Evolutionary conservation across 2,797 vertebrate species (phyloP).

Genomic region (Gymnopithys bicolor): DNA sequence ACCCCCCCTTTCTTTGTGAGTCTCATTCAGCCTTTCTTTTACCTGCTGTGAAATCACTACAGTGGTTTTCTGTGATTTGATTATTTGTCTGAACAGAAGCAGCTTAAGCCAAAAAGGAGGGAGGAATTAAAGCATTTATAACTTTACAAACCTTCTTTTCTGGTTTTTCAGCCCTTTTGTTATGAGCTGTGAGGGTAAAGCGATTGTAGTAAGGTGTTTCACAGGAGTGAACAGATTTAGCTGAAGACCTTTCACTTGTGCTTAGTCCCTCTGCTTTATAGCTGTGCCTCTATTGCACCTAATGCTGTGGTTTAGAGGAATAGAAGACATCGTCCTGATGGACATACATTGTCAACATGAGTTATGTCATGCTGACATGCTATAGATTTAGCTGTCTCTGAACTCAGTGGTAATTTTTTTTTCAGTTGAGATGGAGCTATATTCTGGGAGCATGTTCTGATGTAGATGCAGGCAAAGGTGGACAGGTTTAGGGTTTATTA

Average conservation of each 20-base stretch:
- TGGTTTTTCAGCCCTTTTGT: neutral
- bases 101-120: neutral
- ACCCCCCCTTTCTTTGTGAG: neutral
- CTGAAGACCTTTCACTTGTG: fast-evolving
- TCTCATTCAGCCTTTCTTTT: neutral
- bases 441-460: neutral
- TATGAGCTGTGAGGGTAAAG: neutral
- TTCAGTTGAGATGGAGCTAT: neutral
- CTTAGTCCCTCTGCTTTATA: neutral
- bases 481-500: neutral
- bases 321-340: neutral
- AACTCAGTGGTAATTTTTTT: neutral
- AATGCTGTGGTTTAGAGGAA: neutral
- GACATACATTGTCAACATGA: neutral
- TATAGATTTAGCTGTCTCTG: neutral
- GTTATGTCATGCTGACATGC: neutral
- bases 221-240: neutral
- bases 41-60: neutral
- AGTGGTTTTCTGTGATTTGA: neutral
- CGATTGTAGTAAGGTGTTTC: neutral
- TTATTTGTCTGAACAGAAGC: neutral
- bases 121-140: neutral
- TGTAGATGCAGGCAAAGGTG: neutral
- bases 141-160: neutral
- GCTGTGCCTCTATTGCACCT: no score